These are phyloP conservation scores for Phocides pigmalion DNA, from an alignment of 1,140 invertebrate species.

Conservation along the genomic window DNA sequence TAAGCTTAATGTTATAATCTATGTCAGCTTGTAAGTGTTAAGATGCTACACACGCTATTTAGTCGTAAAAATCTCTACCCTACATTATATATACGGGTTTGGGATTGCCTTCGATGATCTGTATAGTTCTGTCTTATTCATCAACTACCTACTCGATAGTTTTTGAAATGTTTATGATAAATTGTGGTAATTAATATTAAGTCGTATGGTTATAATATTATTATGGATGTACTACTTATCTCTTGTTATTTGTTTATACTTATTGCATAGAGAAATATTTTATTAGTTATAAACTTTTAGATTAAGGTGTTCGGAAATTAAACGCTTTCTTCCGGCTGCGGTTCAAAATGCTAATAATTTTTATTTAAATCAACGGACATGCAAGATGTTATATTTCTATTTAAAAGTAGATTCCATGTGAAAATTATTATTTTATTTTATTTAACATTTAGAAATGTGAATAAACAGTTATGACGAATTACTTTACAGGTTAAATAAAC, in stretches of 20 bases:
- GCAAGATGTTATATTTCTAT: background rate
- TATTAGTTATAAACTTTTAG: slow-evolving; percentile 38
- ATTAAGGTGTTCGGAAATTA: slow-evolving; percentile 24
- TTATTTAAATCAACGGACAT: background rate
- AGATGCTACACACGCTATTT: slow-evolving; percentile 8
- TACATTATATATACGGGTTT: background rate
- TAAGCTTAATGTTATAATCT: slow-evolving; percentile 12
- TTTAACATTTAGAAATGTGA: no score
- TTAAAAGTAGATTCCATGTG: background rate
- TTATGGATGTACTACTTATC: background rate
- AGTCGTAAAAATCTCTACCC: background rate
- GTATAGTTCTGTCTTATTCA: slow-evolving; percentile 1
- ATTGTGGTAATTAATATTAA: slow-evolving; percentile 15
- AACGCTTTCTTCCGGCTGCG: slow-evolving; percentile 39
- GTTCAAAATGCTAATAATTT: background rate
- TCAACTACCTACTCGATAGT: slow-evolving; percentile 18
- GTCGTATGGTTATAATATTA: slow-evolving; percentile 1
- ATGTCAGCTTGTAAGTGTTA: slow-evolving; percentile 7
- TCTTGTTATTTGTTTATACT: slow-evolving; percentile 39
- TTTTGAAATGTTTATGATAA: slow-evolving; percentile 20
- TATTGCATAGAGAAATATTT: slow-evolving; percentile 32
- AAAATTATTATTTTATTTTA: no score
- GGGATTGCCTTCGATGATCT: background rate
- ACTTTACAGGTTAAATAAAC: no score
- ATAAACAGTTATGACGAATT: no score